Base-by-base conservation (phyloP, 2,113 vertebrate species). In the Hyperopisus bebe region DNA sequence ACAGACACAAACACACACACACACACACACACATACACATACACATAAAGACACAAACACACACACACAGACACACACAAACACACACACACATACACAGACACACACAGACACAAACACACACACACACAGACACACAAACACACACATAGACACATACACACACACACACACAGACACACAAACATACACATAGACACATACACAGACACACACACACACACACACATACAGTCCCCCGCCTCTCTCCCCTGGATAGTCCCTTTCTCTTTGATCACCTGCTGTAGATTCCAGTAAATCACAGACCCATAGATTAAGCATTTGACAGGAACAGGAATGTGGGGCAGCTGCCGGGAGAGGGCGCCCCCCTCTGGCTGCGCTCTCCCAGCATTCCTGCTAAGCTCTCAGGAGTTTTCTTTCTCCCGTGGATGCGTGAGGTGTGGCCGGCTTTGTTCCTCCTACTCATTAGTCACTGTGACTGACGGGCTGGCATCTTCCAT, bases 1-100 rank as follows among this genome's bases (percentile, higher is more conserved):
- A 77, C 48, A 35, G 21, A 70, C 24, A 19, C 86, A 77, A 77
- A 51, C 21, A 53, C 13, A 88, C 77, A 77, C 88, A 24, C 42
- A 70, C 48, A 44, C 55, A 77, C 88, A 44, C 42, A 66, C 46
- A 89, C 85, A 74, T 85, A 42, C 42, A 70, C 24, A n/a, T 5
- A 46, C 44, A 46, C 5, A 6, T n/a, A n/a, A n/a, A n/a, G 1
- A 46, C 5, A 46, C 5, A 46, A 85, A 74, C 88, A 50, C 27
- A 66, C 35, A 89, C 85, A 55, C 85, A 31, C 42, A 66, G 35
- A n/a, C 88, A 74, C 88, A 31, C 27, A 66, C 46, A 89, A n/a
- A n/a, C 74, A 55, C 85, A 31, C 42, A 51, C 35, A 17, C 88
- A 74, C 88, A 50, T 27, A 66, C 35, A 89, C 51, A 19, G 0